Evolutionary conservation across 2,797 vertebrate genomes (phyloP), one percentile per base, ranked within the genome.

Genomic region (Leuciscus waleckii): DNA sequence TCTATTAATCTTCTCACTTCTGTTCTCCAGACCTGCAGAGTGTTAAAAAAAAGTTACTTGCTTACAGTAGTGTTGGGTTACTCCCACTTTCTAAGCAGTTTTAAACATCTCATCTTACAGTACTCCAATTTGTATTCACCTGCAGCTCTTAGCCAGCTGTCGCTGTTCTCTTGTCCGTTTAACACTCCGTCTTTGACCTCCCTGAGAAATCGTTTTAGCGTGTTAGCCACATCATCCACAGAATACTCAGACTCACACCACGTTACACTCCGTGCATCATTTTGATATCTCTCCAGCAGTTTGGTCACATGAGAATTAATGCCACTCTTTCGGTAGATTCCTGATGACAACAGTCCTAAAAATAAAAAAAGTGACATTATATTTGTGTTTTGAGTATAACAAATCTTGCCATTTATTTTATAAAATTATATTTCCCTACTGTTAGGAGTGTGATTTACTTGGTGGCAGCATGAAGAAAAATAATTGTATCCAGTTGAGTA

Each of bases 181-280:
- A 97, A 96, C 71, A 97, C 91, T 17, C 95, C 95, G 0, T 95
- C 94, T 0, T 92, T 93, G 0, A 96, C 91, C 39, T 95, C 96
- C 0, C 96, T 91, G 85, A 97, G 93, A 90, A 97, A 97, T 69
- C 96, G 93, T 82, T 97, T 97, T 81, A 97, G 94, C 0, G 93
- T 92, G 1, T 94, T 95, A 76, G 96, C 94, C 4, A 97, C 95
- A 0, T 96, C 94, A 0, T 97, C 95, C 83, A 97, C 95, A 67
- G 95, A 95, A 21, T 95, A 94, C 43, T 96, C 95, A 39, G 92
- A 95, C 80, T 96, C 92, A 7, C 90, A 70, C 51, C 41, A 49
- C 10, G 67, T 51, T 16, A 96, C 93, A 0, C 90, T 90, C 43
- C 96, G 95, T 0, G 96, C 95, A 0, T 96, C 95, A 49, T 90